phyloP scores from a whole-genome alignment of 2,888 invertebrate species.

The Unio pictorum region DNA sequence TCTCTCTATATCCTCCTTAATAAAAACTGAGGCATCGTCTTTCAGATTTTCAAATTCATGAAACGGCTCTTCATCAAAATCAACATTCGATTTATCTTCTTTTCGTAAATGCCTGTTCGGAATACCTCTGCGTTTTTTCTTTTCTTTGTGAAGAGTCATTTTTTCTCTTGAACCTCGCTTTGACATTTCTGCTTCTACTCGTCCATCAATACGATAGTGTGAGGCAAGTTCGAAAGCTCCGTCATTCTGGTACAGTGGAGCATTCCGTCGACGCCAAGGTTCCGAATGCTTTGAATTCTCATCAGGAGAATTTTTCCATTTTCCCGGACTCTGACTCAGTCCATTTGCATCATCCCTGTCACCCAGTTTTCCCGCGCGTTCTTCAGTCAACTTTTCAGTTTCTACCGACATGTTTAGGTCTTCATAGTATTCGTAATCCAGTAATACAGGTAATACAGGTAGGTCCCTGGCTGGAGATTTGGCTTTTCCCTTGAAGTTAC shows the following conservation, averaged over 20 bases:
- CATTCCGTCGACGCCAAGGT: not conserved
- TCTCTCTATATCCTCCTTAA: too few relatives aligned
- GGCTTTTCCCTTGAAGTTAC: too few relatives aligned
- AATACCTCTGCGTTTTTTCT: conserved; percentile 8
- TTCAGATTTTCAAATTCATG: not conserved
- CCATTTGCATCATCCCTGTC: not conserved
- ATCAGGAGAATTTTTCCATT: not conserved
- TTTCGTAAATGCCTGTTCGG: conserved; percentile 6
- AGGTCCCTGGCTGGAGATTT: too few relatives aligned
- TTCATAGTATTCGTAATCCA: too few relatives aligned
- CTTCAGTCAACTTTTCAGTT: not conserved
- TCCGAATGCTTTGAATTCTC: not conserved
- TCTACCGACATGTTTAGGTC: too few relatives aligned
- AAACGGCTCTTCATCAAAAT: not conserved
- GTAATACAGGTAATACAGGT: too few relatives aligned
- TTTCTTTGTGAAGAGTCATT: not conserved
- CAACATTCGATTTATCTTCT: not conserved
- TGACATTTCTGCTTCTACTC: conserved; percentile 1
- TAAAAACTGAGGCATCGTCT: too few relatives aligned
- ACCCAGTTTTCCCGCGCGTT: not conserved
- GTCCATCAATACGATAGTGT: conserved; percentile 7
- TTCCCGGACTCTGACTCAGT: not conserved
- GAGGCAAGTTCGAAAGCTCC: conserved; percentile 7
- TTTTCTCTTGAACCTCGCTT: not conserved
- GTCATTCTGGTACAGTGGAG: not conserved